A percentile compares a stretch with the other conserved stretches of the same genome.
Conservation (phyloP, 2,797 vertebrate genomes). For the Crenuchus spilurus region DNA sequence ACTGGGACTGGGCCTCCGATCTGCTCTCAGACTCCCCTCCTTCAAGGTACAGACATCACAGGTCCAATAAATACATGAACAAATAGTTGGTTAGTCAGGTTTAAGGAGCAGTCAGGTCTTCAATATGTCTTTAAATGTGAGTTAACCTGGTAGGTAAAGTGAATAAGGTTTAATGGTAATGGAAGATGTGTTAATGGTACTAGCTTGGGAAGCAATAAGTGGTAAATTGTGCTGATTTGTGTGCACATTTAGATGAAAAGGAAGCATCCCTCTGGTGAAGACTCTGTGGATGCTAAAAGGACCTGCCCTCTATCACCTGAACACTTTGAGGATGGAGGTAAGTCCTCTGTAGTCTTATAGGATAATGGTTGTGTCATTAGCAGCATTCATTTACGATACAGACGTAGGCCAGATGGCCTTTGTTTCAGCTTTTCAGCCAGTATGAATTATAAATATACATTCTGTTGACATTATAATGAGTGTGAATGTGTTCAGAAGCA, state of each 20-base stretch:
- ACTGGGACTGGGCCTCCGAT: constrained; percentile 71
- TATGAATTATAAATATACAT: not conserved
- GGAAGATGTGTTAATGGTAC: too few relatives aligned
- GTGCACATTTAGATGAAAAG: constrained; percentile 83
- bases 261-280: constrained; percentile 81
- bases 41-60: constrained; percentile 83
- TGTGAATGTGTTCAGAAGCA: constrained; percentile 10
- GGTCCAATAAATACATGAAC: too few relatives aligned
- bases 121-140: too few relatives aligned
- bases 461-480: not conserved
- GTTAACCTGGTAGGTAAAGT: too few relatives aligned
- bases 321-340: constrained; percentile 38
- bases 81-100: too few relatives aligned
- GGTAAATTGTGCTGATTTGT: not conserved
- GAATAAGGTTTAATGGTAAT: too few relatives aligned
- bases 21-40: constrained; percentile 89
- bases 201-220: not conserved
- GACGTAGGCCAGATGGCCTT: too few relatives aligned
- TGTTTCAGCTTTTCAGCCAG: not conserved
- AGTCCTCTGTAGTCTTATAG: constrained; percentile 43
- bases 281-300: constrained; percentile 78
- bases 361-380: too few relatives aligned
- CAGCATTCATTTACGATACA: not conserved
- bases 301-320: constrained; percentile 74
- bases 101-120: too few relatives aligned